phyloP scores from a whole-genome alignment of 2,797 vertebrate genomes.

The Etheostoma perlongum region DNA sequence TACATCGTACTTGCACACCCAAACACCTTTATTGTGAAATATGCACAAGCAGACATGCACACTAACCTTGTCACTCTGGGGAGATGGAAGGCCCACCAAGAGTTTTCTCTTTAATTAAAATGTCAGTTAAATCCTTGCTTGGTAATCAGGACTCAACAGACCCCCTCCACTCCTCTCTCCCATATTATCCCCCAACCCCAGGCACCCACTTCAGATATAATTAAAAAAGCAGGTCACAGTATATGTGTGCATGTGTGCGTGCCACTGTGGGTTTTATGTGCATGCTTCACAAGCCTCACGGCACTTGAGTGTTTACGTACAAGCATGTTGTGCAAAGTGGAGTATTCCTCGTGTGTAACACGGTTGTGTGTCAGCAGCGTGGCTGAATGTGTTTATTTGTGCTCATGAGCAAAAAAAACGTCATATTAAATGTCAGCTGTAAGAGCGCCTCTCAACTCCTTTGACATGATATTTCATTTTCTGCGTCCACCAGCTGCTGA shows the following conservation, averaged over 20 bases:
- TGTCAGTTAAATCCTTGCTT: conserved; percentile 88
- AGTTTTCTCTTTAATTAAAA: conserved; percentile 89
- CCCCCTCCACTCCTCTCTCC: conserved; percentile 55
- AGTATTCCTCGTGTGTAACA: conserved; percentile 22
- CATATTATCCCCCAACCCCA: conserved; percentile 58
- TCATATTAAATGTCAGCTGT: conserved; percentile 80
- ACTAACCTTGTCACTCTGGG: conserved; percentile 77
- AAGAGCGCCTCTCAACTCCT: conserved; percentile 69
- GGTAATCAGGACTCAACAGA: conserved; percentile 84
- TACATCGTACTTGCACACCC: conserved; percentile 19
- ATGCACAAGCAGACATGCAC: conserved; percentile 63
- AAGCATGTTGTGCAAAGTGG: conserved; percentile 6
- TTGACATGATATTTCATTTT: conserved; percentile 79
- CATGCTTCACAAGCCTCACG: conserved; percentile 3
- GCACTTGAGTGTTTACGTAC: conserved; percentile 13
- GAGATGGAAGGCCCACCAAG: conserved; percentile 80
- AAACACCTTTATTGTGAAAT: conserved; percentile 51
- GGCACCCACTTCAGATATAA: conserved; percentile 57
- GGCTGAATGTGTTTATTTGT: conserved; percentile 52
- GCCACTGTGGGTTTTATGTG: not conserved
- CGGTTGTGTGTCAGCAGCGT: not conserved
- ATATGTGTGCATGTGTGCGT: not conserved
- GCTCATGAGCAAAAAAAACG: conserved; percentile 55
- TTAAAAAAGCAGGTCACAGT: conserved; percentile 60
- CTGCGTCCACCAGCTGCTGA: conserved; percentile 70